These are phyloP conservation scores for Simalia tracyae DNA, from an alignment of 2,797 vertebrate genomes.

Conservation along the genomic window DNA sequence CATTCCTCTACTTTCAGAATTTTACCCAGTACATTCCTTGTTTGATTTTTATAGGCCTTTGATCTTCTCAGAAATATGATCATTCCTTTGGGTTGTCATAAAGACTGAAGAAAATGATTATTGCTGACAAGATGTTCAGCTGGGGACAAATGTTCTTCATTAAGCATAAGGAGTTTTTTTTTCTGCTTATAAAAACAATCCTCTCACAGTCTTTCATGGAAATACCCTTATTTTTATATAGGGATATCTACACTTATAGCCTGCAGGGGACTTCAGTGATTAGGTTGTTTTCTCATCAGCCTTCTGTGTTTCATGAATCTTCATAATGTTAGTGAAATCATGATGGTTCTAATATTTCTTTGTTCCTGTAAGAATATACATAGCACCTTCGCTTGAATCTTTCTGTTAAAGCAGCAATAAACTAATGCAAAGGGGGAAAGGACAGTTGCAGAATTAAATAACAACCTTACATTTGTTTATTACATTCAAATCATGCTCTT, in stretches of 20 bases:
- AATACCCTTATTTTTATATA: conserved; percentile 58
- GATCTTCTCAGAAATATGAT: conserved; percentile 60
- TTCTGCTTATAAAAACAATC: conserved; percentile 63
- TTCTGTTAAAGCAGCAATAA: not conserved
- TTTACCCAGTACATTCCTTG: conserved; percentile 56
- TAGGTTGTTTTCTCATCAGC: conserved; percentile 46
- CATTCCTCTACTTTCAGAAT: conserved; percentile 61
- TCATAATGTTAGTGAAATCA: conserved; percentile 38
- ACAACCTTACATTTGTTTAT: not conserved
- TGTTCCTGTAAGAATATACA: conserved; percentile 1
- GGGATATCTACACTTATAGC: conserved; percentile 25
- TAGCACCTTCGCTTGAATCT: not conserved
- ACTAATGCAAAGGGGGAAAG: not conserved
- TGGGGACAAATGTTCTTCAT: conserved; percentile 65
- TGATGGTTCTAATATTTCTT: conserved; percentile 25
- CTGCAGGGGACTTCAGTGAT: conserved; percentile 29
- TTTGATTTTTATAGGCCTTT: conserved; percentile 59
- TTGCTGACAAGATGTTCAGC: conserved; percentile 63
- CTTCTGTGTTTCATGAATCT: conserved; percentile 48
- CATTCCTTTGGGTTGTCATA: conserved; percentile 63
- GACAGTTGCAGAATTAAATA: not conserved
- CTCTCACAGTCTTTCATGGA: conserved; percentile 55
- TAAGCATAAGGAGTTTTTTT: conserved; percentile 54
- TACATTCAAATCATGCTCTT: not conserved
- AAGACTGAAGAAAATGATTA: conserved; percentile 48